Conservation (phyloP, 2,888 invertebrate genomes). For the Microctonus aethiopoides region DNA sequence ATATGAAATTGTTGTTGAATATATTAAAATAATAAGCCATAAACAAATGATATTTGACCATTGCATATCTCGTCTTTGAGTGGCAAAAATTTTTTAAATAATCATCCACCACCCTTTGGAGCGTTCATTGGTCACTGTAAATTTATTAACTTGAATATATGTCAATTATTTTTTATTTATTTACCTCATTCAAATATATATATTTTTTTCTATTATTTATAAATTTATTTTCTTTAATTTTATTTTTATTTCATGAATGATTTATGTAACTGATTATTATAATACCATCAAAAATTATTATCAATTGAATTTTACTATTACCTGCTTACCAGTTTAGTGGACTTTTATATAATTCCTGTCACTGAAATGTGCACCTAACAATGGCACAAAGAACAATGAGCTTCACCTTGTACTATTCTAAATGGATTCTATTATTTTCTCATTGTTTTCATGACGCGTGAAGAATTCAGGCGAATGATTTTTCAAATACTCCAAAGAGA, state of each 20-base stretch:
- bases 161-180: not conserved
- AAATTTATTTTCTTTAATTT: not conserved
- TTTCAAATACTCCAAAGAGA: not conserved
- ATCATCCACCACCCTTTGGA: conserved; percentile 4
- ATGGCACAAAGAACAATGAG: not conserved
- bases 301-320: not conserved
- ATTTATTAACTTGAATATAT: not conserved
- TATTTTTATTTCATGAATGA: not conserved
- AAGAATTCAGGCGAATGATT: conserved; percentile 7
- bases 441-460: conserved; percentile 15
- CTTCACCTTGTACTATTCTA: not conserved
- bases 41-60: not conserved
- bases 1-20: not conserved
- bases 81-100: not conserved
- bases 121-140: conserved; percentile 4
- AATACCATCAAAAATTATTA: not conserved
- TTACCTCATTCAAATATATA: not conserved
- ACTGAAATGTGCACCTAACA: conserved; percentile 4
- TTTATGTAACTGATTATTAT: too few species aligned
- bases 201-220: too few species aligned
- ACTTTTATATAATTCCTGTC: not conserved
- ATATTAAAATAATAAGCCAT: not conserved
- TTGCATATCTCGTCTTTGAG: conserved; percentile 1
- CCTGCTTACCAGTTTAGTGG: conserved; percentile 1
- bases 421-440: not conserved